A percentile compares a stretch with the other conserved stretches of the same genome.
Conservation (phyloP, 2,113 vertebrate genomes). For the Proterorhinus semilunaris region DNA sequence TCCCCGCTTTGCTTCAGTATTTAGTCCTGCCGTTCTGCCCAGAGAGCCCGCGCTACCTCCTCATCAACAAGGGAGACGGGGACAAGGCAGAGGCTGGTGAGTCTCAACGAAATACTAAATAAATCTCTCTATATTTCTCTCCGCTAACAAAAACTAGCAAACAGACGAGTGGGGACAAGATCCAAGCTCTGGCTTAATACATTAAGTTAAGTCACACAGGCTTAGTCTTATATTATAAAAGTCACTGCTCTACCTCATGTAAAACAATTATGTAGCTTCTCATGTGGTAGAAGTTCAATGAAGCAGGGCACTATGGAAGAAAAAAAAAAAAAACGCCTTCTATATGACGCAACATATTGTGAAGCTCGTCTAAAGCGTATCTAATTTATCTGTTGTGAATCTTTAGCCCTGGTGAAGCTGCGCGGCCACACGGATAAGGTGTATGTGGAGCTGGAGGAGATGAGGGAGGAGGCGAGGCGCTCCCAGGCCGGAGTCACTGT, state of each 20-base stretch:
- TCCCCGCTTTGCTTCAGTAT: slow-evolving; percentile 76
- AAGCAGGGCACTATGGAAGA: no score
- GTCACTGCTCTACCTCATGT: no score
- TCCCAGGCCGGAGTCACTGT: slow-evolving; percentile 63
- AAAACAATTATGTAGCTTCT: no score
- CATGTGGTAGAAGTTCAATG: no score
- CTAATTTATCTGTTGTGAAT: not conserved
- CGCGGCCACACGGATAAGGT: slow-evolving; percentile 49
- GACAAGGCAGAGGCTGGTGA: slow-evolving; percentile 70
- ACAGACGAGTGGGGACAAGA: no score
- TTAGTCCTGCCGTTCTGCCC: slow-evolving; percentile 79
- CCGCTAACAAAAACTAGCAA: no score
- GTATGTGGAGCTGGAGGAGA: slow-evolving; percentile 65
- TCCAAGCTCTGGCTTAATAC: no score
- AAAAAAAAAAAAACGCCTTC: no score
- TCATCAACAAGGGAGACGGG: slow-evolving; percentile 72
- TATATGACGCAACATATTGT: no score
- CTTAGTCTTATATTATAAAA: no score
- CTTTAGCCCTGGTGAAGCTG: slow-evolving; percentile 66
- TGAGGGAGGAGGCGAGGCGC: slow-evolving; percentile 68
- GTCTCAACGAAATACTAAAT: slow-evolving; percentile 32
- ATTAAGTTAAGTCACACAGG: no score
- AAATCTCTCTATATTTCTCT: no score
- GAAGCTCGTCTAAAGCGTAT: not conserved
- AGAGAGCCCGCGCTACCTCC: slow-evolving; percentile 80